These are phyloP conservation scores for Agraylea sexmaculata DNA, from an alignment of 1,140 invertebrate species.

Conservation along the genomic window DNA sequence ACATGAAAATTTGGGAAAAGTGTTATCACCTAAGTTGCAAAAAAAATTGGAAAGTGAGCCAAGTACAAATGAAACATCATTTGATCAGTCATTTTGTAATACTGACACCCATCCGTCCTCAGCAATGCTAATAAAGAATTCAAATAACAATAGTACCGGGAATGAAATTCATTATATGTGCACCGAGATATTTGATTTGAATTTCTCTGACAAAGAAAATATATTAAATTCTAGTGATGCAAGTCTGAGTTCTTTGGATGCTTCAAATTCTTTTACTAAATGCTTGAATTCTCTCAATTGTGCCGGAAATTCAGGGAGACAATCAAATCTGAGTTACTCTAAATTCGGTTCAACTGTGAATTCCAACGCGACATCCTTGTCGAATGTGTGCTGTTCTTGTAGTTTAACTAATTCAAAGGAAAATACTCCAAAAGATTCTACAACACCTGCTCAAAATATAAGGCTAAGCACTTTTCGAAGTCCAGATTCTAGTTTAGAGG, in stretches of 20 bases:
- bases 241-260: conserved; percentile 15
- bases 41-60: no score
- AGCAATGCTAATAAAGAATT: conserved; percentile 3
- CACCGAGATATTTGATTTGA: conserved; percentile 34
- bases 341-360: conserved; percentile 25
- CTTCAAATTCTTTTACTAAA: conserved; percentile 28
- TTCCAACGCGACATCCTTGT: conserved; percentile 16
- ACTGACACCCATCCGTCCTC: conserved; percentile 10
- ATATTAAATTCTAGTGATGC: conserved; percentile 14
- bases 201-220: conserved; percentile 9
- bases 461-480: conserved; percentile 13
- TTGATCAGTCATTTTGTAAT: conserved; percentile 9
- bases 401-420: conserved; percentile 9
- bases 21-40: conserved; percentile 18
- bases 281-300: conserved; percentile 45
- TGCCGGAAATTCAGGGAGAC: conserved; percentile 29
- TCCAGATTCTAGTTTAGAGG: conserved; percentile 21
- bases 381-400: conserved; percentile 24
- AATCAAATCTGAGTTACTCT: conserved; percentile 31
- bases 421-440: conserved; percentile 5
- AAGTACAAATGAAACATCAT: conserved; percentile 19
- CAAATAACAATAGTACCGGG: conserved; percentile 8
- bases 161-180: conserved; percentile 40
- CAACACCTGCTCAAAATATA: conserved; percentile 3
- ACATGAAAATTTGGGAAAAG: conserved; percentile 31